Evolutionary conservation across 2,888 invertebrate genomes (phyloP).

Genomic region (Caradrina kadenii): DNA sequence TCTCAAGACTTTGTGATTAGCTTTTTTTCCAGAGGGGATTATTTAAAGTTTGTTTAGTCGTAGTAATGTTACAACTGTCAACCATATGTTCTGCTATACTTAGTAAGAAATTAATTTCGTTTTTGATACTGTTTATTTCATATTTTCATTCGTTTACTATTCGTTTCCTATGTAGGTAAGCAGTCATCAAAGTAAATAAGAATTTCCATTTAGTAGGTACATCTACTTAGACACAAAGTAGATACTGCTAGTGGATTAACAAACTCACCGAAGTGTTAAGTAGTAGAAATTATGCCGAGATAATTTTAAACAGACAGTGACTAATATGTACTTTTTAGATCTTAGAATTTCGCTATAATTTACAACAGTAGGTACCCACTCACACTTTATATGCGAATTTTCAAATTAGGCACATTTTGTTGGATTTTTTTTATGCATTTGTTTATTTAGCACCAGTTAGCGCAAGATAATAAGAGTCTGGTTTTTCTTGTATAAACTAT

Average conservation of each 20-base stretch:
- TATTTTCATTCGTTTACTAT: neutral
- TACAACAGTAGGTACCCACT: conserved; percentile 29
- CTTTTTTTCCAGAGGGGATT: conserved; percentile 82
- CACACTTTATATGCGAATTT: conserved; percentile 22
- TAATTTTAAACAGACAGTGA: conserved; percentile 47
- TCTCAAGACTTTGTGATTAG: conserved; percentile 84
- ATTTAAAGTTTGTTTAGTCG: conserved; percentile 86
- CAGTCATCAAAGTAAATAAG: neutral
- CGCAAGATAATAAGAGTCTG: neutral
- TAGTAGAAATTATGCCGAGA: conserved; percentile 45
- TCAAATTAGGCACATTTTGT: conserved; percentile 10
- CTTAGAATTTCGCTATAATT: conserved; percentile 36
- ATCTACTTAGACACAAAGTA: conserved; percentile 15
- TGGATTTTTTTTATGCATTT: conserved; percentile 5
- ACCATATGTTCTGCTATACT: conserved; percentile 63
- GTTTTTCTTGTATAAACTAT: neutral
- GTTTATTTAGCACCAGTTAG: conserved; percentile 12
- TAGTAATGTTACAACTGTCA: conserved; percentile 80
- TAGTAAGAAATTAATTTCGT: conserved; percentile 63
- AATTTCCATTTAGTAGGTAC: neutral
- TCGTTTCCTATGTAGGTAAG: neutral
- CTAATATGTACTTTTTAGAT: conserved; percentile 54
- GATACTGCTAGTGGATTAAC: conserved; percentile 12
- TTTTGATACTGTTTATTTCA: conserved; percentile 18
- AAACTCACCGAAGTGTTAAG: conserved; percentile 51